Percentiles rank a stretch among this genome's conserved stretches.
phyloP scores from a whole-genome alignment of 2,797 vertebrate species.

The Nyctibius grandis region DNA sequence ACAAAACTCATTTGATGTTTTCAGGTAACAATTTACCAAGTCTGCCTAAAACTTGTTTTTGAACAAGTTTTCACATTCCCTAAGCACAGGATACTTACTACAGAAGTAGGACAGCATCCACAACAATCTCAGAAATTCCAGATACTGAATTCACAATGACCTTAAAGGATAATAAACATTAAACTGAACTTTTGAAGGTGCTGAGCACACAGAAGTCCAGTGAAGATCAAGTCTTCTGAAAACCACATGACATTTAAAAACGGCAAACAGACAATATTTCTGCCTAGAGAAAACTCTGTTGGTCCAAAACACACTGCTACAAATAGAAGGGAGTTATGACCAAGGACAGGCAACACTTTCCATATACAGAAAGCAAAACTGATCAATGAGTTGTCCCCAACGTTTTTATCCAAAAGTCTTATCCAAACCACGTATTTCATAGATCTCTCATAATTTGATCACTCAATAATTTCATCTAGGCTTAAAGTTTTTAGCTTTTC shows the following conservation, averaged over 20 bases:
- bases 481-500: neutral
- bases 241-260: neutral
- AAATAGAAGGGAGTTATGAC: rapidly evolving
- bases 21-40: neutral
- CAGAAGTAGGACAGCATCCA: neutral
- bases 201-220: neutral
- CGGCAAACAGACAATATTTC: neutral
- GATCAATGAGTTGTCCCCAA: rapidly evolving
- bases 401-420: neutral
- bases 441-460: neutral
- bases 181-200: neutral
- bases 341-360: neutral
- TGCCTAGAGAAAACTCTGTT: neutral
- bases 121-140: neutral
- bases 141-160: neutral
- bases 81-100: neutral
- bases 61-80: neutral
- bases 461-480: neutral
- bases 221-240: neutral
- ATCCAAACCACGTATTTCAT: neutral
- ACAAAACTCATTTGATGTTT: neutral
- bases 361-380: neutral
- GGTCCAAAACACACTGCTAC: neutral
- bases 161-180: neutral
- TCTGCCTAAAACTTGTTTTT: neutral